Conservation (phyloP, 2,888 invertebrate species). For the Nomada hirtipes region DNA sequence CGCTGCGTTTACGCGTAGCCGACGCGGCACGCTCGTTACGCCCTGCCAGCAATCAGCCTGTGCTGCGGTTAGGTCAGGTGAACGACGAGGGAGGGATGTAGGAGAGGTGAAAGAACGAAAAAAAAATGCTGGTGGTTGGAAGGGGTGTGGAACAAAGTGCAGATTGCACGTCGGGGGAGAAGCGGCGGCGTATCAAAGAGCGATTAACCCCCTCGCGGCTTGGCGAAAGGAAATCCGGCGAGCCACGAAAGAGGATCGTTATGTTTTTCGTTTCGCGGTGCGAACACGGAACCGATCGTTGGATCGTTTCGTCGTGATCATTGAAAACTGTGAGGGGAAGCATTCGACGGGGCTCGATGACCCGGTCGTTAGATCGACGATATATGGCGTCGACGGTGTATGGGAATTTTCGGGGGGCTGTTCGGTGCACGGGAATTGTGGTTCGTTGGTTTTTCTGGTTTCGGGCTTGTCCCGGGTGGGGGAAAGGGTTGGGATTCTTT, state of each 20-base stretch:
- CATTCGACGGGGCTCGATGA: not conserved
- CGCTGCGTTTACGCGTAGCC: constrained; percentile 51
- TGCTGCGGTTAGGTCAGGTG: constrained; percentile 47
- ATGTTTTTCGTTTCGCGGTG: constrained; percentile 30
- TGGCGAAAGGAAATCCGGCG: constrained; percentile 47
- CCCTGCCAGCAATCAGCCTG: constrained; percentile 44
- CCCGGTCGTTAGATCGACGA: constrained; percentile 10
- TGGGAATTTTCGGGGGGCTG: constrained; percentile 5
- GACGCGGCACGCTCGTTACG: constrained; percentile 39
- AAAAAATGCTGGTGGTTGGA: not conserved
- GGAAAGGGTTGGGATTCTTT: not conserved
- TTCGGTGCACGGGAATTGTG: not conserved
- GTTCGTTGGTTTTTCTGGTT: constrained; percentile 2
- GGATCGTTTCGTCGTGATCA: constrained; percentile 25
- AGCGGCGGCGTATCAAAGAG: constrained; percentile 57
- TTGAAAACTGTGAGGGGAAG: constrained; percentile 37
- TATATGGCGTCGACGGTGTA: constrained; percentile 23
- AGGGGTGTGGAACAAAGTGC: constrained; percentile 41
- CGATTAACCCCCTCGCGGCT: constrained; percentile 52
- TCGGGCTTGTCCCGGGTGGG: not conserved
- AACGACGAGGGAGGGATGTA: not conserved
- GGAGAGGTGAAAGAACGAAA: not conserved
- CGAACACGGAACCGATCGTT: not conserved
- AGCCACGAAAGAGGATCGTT: constrained; percentile 50
- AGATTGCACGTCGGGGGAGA: constrained; percentile 57